These are phyloP conservation scores for Triops cancriformis DNA, from an alignment of 1,140 invertebrate species.

Conservation along the genomic window DNA sequence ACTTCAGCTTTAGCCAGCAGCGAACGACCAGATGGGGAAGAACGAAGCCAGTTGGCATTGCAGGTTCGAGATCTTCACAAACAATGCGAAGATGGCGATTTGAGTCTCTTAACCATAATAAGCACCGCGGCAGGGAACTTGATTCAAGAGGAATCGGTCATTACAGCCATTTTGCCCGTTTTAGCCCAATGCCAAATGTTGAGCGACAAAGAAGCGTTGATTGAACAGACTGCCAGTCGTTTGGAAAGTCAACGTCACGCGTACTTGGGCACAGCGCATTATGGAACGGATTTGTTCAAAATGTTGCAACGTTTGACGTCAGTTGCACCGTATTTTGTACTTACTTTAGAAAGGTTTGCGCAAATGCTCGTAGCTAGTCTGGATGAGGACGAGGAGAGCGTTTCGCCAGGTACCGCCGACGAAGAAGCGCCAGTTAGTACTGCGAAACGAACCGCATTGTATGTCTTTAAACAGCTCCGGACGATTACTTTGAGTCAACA, in stretches of 20 bases:
- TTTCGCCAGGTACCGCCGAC: not conserved
- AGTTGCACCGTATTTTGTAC: not conserved
- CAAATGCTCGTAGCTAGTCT: slow-evolving; percentile 16
- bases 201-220: slow-evolving; percentile 18
- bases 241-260: not conserved
- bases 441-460: not conserved
- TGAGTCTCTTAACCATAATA: slow-evolving; percentile 18
- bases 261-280: not conserved
- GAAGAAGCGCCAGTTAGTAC: not conserved
- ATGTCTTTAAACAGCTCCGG: not conserved
- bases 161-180: slow-evolving; percentile 20
- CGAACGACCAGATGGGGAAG: slow-evolving; percentile 23
- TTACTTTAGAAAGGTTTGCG: not conserved
- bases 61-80: slow-evolving; percentile 17
- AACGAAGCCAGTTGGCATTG: slow-evolving; percentile 21
- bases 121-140: not conserved
- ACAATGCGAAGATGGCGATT: slow-evolving; percentile 18
- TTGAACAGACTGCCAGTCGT: not conserved
- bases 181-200: slow-evolving; percentile 21
- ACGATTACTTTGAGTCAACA: not conserved
- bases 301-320: not conserved
- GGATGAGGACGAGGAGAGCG: slow-evolving; percentile 20
- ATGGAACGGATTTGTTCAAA: not conserved
- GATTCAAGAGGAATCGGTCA: slow-evolving; percentile 24
- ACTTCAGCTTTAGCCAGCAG: slow-evolving; percentile 22